Base-by-base conservation (phyloP, 1,140 invertebrate genomes). In the Helicoverpa zea region DNA sequence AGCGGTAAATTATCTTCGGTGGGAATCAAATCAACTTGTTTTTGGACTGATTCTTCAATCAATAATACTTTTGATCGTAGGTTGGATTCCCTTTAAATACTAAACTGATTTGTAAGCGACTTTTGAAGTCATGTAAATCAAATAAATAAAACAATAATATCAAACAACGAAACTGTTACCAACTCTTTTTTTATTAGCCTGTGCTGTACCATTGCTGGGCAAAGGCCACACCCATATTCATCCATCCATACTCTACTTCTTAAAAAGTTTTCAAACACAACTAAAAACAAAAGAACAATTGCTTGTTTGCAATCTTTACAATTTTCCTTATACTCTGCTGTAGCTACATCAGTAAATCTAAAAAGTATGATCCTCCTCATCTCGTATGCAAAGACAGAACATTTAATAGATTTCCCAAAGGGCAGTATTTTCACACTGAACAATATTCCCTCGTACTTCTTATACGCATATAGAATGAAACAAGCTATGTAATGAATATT, bases 1-100 rank as follows among this genome's bases (percentile, higher is more conserved):
- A 77, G 85, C 86, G 85, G 18, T 18, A 11, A 9, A 58, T 58
- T 43, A 43, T 43, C 35, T 43, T 43, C 9, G 1, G 35, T 43
- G 35, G 9, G 7, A 9, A 43, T 43, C 35, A 43, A 43, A 9
- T 43, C 5, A 7, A 43, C 9, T 9, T 7, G 35, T 43, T 43
- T 35, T 43, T 43, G 35, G 35, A 9, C 7, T 9, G 35, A 16
- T 5, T 9, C 7, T 7, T 16, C n/a, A 16, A 11, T 58, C 1
- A 58, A 23, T 23, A 58, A 23, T 23, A 12, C 13, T 59, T 29
- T 59, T 2, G n/a, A 16, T 56, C 54, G 18, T 59, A 13, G n/a
- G n/a, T n/a, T n/a, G n/a, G n/a, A n/a, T n/a, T n/a, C n/a, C n/a
- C n/a, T n/a, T n/a, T n/a, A n/a, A n/a, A n/a, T n/a, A n/a, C n/a